Base-by-base conservation (phyloP, 2,113 vertebrate genomes). In the Ariopsis seemanni region DNA sequence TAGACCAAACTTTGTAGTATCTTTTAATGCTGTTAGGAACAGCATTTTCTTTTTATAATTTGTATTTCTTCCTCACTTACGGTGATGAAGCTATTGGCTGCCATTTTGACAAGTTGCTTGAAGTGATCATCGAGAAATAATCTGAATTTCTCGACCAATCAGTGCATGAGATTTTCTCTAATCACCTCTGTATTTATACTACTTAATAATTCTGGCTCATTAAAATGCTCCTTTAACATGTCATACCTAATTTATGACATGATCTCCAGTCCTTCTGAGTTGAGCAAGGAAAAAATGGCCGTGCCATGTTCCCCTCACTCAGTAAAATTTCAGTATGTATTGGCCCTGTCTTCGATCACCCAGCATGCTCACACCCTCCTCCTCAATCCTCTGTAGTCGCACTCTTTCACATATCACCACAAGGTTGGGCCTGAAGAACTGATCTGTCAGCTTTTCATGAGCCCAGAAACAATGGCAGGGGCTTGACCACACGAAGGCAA, bases 401-500 rank as follows among this genome's bases (percentile, higher is more conserved):
- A 78, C 77, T 87, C 86, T 87, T 91, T 89, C 88, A 90, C 85
- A 84, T 53, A 75, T 67, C 86, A 72, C 85, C 90, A 90, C 93
- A 91, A 92, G 94, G 93, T 92, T 60, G 91, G 90, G 90, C 91
- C 90, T 89, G 92, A 91, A 93, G 91, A 94, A 91, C 91, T 92
- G 88, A 88, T 71, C 62, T 63, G 10, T 81, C 84, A 79, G 85
- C 86, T 86, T 86, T 88, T 86, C 84, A 89, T 78, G 65, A 86
- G 42, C 80, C 48, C 7, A 30, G 91, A 94, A 93, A 94, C 93
- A 93, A 95, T 94, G 92, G 91, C 90, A 86, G 80, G 86, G 91
- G 82, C 84, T 85, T 88, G 89, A 92, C 93, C 90, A 89, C 93
- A 95, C 93, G 94, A 95, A 94, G 91, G 92, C 91, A 92, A 90